A percentile compares a stretch with the other conserved stretches of the same genome.
phyloP scores from a whole-genome alignment of 2,888 invertebrate species.

The Tenthredo livida region DNA sequence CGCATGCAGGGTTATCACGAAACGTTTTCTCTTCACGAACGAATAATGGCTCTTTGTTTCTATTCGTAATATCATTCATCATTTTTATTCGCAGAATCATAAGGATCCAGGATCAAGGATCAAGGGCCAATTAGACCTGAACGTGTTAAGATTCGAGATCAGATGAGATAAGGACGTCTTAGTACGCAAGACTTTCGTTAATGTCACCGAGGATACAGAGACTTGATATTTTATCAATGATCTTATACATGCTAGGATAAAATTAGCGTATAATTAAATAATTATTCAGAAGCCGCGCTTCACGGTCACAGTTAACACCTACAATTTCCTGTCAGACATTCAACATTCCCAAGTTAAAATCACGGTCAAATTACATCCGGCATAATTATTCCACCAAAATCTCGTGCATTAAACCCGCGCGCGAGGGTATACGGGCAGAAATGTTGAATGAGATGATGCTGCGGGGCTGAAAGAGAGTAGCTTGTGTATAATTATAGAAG shows the following conservation, averaged over 20 bases:
- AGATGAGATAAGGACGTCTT: neutral
- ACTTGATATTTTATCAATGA: too few species aligned
- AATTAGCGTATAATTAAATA: neutral
- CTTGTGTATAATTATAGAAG: neutral
- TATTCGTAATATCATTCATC: neutral
- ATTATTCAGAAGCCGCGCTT: neutral
- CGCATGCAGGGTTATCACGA: neutral
- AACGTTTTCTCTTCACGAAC: neutral
- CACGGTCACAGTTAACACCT: neutral
- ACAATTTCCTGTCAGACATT: neutral
- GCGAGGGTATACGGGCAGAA: neutral
- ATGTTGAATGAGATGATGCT: neutral
- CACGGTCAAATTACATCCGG: conserved; percentile 17
- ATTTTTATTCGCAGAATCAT: neutral
- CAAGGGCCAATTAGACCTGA: neutral
- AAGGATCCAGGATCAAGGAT: neutral
- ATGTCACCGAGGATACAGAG: too few species aligned
- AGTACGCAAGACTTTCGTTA: neutral
- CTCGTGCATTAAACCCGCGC: conserved; percentile 29
- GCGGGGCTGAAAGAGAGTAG: neutral
- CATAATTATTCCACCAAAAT: neutral
- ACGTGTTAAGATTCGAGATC: neutral
- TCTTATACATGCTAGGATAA: neutral
- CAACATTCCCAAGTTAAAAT: conserved; percentile 5
- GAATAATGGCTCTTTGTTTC: neutral